phyloP scores from a whole-genome alignment of 2,113 vertebrate species.

The Psammodynastes pulverulentus region DNA sequence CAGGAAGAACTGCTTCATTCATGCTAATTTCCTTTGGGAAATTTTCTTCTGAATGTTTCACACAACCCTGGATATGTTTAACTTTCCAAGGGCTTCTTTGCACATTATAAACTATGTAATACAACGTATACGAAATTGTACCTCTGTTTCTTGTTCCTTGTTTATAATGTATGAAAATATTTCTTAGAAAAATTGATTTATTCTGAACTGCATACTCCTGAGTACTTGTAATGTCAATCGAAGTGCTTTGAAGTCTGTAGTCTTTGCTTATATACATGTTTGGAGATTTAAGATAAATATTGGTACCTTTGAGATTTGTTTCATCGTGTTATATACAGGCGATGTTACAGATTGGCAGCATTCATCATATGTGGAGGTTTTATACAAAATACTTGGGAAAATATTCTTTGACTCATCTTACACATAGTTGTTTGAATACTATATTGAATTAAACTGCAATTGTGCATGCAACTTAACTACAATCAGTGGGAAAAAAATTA shows the following conservation, averaged over 20 bases:
- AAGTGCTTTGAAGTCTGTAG: background rate
- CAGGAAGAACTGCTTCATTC: background rate
- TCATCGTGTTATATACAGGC: background rate
- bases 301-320: background rate
- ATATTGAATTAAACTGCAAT: background rate
- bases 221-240: background rate
- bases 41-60: background rate
- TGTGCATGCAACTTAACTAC: background rate
- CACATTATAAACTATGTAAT: background rate
- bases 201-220: background rate
- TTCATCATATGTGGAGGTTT: background rate
- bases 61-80: background rate
- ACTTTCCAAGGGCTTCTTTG: background rate
- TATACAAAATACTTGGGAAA: background rate
- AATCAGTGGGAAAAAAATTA: background rate
- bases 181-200: background rate
- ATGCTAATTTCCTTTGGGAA: background rate
- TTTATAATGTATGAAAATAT: background rate
- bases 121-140: background rate
- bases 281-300: background rate
- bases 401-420: background rate
- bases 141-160: background rate
- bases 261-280: background rate
- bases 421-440: background rate
- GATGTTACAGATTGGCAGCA: background rate